Percentiles rank a stretch among this genome's conserved stretches.
phyloP scores from a whole-genome alignment of 2,113 vertebrate genomes.

The Cyprinodon tularosa region DNA sequence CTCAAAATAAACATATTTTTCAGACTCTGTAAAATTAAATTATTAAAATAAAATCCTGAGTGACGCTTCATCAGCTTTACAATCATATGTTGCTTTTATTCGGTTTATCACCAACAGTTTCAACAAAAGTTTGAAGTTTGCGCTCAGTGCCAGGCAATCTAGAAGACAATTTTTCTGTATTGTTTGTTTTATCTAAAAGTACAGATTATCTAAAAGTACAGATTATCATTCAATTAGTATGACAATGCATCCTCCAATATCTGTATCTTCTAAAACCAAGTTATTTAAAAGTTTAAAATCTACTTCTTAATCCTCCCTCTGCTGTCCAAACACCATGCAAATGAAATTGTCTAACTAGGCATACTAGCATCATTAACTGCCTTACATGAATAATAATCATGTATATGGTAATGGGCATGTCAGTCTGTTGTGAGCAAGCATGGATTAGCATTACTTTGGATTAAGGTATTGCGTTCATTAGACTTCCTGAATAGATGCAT shows the following conservation, averaged over 20 bases:
- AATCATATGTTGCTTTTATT: background rate
- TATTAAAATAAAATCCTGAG: too few relatives aligned
- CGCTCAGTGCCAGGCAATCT: too few relatives aligned
- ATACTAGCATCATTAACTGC: constrained; percentile 70
- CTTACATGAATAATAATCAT: constrained; percentile 78
- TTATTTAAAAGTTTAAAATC: constrained; percentile 43
- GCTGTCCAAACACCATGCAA: constrained; percentile 56
- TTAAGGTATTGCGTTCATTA: constrained; percentile 74
- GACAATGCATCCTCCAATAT: constrained; percentile 25
- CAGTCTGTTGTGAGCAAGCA: constrained; percentile 66
- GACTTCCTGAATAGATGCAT: constrained; percentile 63
- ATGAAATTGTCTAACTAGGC: constrained; percentile 70
- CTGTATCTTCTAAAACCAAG: constrained; percentile 10
- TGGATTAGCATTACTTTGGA: constrained; percentile 64
- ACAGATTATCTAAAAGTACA: background rate
- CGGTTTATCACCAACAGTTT: background rate
- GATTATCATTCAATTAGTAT: constrained; percentile 32
- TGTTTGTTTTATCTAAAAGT: too few relatives aligned
- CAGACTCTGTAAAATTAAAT: too few relatives aligned
- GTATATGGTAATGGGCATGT: constrained; percentile 68
- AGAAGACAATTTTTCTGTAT: too few relatives aligned
- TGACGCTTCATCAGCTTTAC: background rate
- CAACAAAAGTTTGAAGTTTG: background rate
- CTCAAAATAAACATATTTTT: too few relatives aligned
- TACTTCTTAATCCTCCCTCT: constrained; percentile 48